Base-by-base conservation (phyloP, 2,113 vertebrate genomes). In the Grantiella picta region DNA sequence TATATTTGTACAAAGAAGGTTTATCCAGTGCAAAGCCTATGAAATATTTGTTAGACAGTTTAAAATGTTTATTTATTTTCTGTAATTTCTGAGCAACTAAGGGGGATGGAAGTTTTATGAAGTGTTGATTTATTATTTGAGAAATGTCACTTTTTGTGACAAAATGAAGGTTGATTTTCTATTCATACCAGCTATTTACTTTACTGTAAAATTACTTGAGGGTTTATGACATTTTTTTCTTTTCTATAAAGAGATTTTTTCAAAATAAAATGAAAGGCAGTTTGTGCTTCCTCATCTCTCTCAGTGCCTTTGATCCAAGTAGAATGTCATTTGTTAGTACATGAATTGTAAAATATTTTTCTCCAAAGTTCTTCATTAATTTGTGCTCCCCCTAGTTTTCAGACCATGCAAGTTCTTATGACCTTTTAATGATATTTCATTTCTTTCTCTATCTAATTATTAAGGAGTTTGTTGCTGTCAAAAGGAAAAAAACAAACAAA, bases 351-450 rank as follows among this genome's bases (percentile, higher is more conserved):
- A 73, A 84, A 38, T 40, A 25, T 44, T 75, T 94, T 87, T 82
- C 29, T 82, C 12, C 27, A 64, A 64, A 38, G 6, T 8, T 86
- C 11, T 66, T 86, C 44, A 40, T 47, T 42, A 75, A 38, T 64
- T 71, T 87, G 9, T 82, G 13, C n/a, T 66, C 31, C 65, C 14
- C 15, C 20, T 75, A 75, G n/a, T 89, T 89, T 38, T 79, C 69
- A 87, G 47, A 75, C 2, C 10, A 15, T 18, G 22, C 4, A 79
- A 82, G 24, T 60, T 82, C 47, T 84, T 76, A 57, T 21, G 75
- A 90, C 87, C 61, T 95, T 95, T 90, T 45, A 82, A 79, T 54
- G 65, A 56, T 80, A 73, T 85, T 91, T 87, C 68, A 75, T 75
- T 72, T 71, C 19, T 93, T 82, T 90, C 53, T 69, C n/a, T n/a